Base-by-base conservation (phyloP, 2,113 vertebrate species). In the human region DNA sequence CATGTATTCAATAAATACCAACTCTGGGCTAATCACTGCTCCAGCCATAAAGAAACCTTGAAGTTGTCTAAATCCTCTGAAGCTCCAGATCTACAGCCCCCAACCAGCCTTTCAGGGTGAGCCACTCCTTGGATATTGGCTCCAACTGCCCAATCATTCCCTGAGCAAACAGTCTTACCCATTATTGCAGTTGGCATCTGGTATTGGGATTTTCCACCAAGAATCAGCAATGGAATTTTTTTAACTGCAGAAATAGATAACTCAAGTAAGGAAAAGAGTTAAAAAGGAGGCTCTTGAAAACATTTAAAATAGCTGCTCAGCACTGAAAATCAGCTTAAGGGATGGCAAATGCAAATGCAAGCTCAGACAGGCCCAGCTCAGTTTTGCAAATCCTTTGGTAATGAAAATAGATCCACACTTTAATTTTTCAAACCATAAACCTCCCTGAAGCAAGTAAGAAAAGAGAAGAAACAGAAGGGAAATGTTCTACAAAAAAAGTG, bases 281-380 rank as follows among this genome's bases (percentile, higher is more conserved):
- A 97, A 98, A 55, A 97, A 92, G 89, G 95, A 96, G 85, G 90
- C 97, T 98, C 98, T 97, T 97, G 97, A 98, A 89, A 98, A 93
- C 96, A 98, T 98, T 98, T 98, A 81, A 98, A 98, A 98, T 97
- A 98, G 97, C 97, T 98, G 98, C 97, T 96, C 95, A 93, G 95
- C 94, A 96, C 95, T 95, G 96, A 98, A 98, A 98, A 98, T 98
- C 98, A 98, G 98, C 98, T 98, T 98, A 98, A 98, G 98, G 98
- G 98, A 98, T 98, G 96, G 98, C 80, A 89, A 97, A 98, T 98
- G 98, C 97, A 98, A 98, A 98, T 98, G 97, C 80, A 97, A 98
- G 97, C 96, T 96, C 94, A 98, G 97, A 97, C 98, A 97, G 92
- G 95, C 96, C 97, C 97, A 73, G 96, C 30, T 97, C 98, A 94